phyloP scores from a whole-genome alignment of 2,797 vertebrate species.

The Calcarius lapponicus region DNA sequence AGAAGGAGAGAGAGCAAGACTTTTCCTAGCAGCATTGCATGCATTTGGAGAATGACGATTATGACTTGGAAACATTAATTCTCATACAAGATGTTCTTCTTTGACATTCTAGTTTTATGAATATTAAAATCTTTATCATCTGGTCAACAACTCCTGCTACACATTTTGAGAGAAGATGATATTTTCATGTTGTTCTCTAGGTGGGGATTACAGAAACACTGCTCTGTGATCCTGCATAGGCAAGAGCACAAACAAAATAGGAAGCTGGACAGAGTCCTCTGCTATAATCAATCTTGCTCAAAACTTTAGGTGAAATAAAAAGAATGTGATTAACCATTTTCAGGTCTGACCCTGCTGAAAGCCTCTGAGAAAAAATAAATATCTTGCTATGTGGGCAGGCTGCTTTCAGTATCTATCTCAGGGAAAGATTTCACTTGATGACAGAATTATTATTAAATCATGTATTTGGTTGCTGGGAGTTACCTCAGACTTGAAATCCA shows the following conservation, averaged over 20 bases:
- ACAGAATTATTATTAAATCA: slow-evolving; percentile 61
- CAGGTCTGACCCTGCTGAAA: slow-evolving; percentile 25
- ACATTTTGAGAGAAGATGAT: slow-evolving; percentile 9
- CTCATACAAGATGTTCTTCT: slow-evolving; percentile 56
- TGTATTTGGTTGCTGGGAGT: slow-evolving; percentile 52
- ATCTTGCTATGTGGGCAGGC: slow-evolving; percentile 25
- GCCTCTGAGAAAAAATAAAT: background rate
- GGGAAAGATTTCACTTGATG: slow-evolving; percentile 53
- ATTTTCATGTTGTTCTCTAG: background rate
- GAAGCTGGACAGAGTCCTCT: background rate
- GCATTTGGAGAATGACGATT: background rate
- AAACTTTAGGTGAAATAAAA: slow-evolving; percentile 1
- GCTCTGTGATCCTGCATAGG: background rate
- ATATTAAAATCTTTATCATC: slow-evolving; percentile 61
- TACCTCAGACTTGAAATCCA: slow-evolving; percentile 46
- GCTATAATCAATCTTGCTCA: background rate
- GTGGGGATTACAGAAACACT: background rate
- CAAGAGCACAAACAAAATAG: background rate
- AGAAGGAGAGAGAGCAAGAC: background rate
- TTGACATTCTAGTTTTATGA: slow-evolving; percentile 55
- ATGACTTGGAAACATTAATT: slow-evolving; percentile 46
- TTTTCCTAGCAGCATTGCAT: background rate
- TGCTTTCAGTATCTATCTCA: slow-evolving; percentile 15
- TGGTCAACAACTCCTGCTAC: slow-evolving; percentile 45
- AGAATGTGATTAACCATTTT: background rate